Percentiles rank a stretch among this genome's conserved stretches.
Conservation (phyloP, 2,797 vertebrate genomes). For the Leuciscus waleckii region DNA sequence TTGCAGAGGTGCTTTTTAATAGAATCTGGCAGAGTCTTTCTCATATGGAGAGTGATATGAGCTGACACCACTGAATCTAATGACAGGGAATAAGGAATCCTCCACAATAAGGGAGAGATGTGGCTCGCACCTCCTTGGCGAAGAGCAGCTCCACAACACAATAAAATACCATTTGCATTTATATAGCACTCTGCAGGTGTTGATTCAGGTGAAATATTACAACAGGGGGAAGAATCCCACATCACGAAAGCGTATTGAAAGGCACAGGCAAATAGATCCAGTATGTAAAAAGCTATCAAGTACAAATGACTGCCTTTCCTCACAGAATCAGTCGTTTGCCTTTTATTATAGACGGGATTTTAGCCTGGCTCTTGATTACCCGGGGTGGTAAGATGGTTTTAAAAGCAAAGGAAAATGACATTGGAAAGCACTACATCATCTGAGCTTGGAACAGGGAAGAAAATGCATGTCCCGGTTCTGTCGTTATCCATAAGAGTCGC, state of each 20-base stretch:
- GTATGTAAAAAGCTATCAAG: constrained; percentile 55
- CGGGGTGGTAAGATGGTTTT: constrained; percentile 27
- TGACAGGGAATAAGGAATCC: constrained; percentile 60
- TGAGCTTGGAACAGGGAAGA: constrained; percentile 3
- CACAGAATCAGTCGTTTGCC: constrained; percentile 46
- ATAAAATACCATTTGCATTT: constrained; percentile 68
- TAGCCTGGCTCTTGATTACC: constrained; percentile 41
- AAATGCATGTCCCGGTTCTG: constrained; percentile 38
- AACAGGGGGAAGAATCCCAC: constrained; percentile 46
- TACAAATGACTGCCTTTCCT: constrained; percentile 58
- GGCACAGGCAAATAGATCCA: constrained; percentile 55
- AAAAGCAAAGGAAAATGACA: constrained; percentile 42
- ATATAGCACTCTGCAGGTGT: constrained; percentile 65
- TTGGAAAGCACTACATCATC: constrained; percentile 19
- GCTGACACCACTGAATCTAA: constrained; percentile 61
- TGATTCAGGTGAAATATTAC: constrained; percentile 66
- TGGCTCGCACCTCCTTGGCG: constrained; percentile 44
- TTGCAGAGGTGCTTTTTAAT: constrained; percentile 54
- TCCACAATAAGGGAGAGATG: constrained; percentile 50
- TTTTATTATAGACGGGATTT: constrained; percentile 40
- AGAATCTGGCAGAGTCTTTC: constrained; percentile 49
- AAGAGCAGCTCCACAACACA: constrained; percentile 48
- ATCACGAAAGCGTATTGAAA: constrained; percentile 54
- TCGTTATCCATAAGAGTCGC: constrained; percentile 48
- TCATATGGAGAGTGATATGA: constrained; percentile 58